Evolutionary conservation across 2,113 vertebrate genomes (phyloP), one percentile per base, ranked within the genome.

Genomic region (Heloderma charlesbogerti): DNA sequence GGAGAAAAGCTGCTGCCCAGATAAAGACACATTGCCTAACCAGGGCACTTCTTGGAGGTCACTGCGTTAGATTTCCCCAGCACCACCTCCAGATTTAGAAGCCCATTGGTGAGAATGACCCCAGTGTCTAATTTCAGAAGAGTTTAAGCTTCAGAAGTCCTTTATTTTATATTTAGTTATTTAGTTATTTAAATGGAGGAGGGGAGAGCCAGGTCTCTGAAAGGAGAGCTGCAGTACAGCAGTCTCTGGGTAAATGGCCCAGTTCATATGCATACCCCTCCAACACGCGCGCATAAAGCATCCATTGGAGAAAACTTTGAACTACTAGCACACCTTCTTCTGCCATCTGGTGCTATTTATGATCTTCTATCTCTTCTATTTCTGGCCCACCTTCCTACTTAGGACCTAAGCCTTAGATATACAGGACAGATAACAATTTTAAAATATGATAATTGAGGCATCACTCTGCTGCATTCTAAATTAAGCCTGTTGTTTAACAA

Each of bases 31-130:
- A 77, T 75, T 79, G 67, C 67, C 54, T 63, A 85, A 84, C 78
- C 89, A 54, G 86, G 13, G 40, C 91, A 91, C 7, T n/a, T 91
- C 91, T 93, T 94, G 86, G 94, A 95, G 93, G 95, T 95, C 92
- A 51, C 89, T 78, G 10, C 22, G 9, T 10, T 12, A 15, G 40
- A 88, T 93, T 94, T 82, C 54, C 63, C 12, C 6, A 27, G 85
- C 75, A 85, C 29, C 40, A 77, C 57, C 45, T 83, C 72, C 40
- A 63, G 34, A 79, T 87, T 9, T 43, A 69, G 37, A 74, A 71
- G 57, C 80, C 74, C 82, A 12, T 6, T 54, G 74, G 45, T 27
- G 29, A 89, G 88, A 77, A 40, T 25, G 16, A 45, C 22, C 60
- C 57, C n/a, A 54, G 9, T 22, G 84, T 94, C 92, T n/a, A 34